phyloP scores from a whole-genome alignment of 2,888 invertebrate genomes.

The Nomada flava region DNA sequence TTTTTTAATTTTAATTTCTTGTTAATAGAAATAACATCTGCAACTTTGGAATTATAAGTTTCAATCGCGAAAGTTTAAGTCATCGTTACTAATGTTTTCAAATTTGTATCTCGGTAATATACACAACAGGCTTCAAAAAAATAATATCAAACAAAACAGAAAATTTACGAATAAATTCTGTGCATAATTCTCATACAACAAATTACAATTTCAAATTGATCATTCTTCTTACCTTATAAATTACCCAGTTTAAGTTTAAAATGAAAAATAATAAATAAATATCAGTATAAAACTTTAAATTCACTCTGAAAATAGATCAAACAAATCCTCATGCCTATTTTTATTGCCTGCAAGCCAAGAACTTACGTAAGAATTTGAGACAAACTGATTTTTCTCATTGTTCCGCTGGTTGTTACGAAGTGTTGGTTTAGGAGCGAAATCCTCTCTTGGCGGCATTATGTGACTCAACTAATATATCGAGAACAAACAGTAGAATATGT shows the following conservation, averaged over 20 bases:
- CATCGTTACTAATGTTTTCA: no score
- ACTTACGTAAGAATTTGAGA: slow-evolving; percentile 79
- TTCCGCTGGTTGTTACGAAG: slow-evolving; percentile 63
- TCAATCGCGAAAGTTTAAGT: no score
- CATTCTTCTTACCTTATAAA: background rate
- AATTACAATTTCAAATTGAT: no score
- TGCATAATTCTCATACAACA: no score
- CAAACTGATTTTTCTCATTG: slow-evolving; percentile 57
- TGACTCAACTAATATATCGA: slow-evolving; percentile 72
- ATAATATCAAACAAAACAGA: no score
- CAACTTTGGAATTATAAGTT: no score
- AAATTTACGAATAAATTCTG: no score
- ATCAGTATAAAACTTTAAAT: background rate
- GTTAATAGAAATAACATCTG: no score
- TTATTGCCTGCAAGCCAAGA: background rate
- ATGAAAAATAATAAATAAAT: background rate
- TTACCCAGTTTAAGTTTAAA: background rate
- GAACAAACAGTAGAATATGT: slow-evolving; percentile 59
- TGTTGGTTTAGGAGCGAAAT: slow-evolving; percentile 68
- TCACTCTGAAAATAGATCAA: slow-evolving; percentile 5
- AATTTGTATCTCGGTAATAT: no score
- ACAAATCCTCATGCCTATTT: background rate
- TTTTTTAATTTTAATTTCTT: no score
- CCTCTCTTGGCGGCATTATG: slow-evolving; percentile 72
- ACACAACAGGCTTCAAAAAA: no score